Evolutionary conservation across 1,140 invertebrate species (phyloP), one percentile per base, ranked within the genome.

Genomic region (Microplitis demolitor): DNA sequence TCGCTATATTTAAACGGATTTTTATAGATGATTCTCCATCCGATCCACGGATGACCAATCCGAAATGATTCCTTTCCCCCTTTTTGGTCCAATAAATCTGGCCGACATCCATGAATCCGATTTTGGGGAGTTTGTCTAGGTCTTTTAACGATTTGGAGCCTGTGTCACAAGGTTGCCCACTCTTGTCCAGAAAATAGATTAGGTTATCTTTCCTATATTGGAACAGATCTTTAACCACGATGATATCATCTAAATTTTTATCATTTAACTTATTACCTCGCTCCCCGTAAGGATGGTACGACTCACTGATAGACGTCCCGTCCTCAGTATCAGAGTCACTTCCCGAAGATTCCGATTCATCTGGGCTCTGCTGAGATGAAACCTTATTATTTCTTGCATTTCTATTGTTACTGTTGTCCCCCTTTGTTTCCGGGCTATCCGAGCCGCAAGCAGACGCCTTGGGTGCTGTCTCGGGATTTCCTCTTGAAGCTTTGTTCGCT

Each of bases 141-240:
- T 35, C 34, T 35, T 62, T 35, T 62, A 62, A 62, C n/a, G 14
- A n/a, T 31, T 37, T 2, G 11, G 60, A 62, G 9, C 60, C 60
- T 31, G 4, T 33, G 11, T 62, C 60, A 4, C 31, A 58, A n/a
- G 66, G 66, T 34, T 69, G 33, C 3, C 53, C 53, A 24, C 33
- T 69, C 14, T 56, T 11, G 34, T 58, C 14, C 11, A 69, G 3
- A 58, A 69, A 69, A n/a, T 58, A 58, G 14, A 58, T 33, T 37
- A 69, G 35, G 35, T 69, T 58, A 69, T 69, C 51, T 14, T 58
- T 35, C 14, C 66, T 33, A 34, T 58, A 58, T 34, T 69, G 66
- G 13, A 69, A 69, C 9, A 69, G 35, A 16, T 67, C 51, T n/a
- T 67, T 66, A 8, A 13, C 9, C 11, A 66, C n/a, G 24, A 51